Percentiles rank a stretch among this genome's conserved stretches.
Evolutionary conservation across 2,113 vertebrate species (phyloP).

Genomic region (Clarias magur): DNA sequence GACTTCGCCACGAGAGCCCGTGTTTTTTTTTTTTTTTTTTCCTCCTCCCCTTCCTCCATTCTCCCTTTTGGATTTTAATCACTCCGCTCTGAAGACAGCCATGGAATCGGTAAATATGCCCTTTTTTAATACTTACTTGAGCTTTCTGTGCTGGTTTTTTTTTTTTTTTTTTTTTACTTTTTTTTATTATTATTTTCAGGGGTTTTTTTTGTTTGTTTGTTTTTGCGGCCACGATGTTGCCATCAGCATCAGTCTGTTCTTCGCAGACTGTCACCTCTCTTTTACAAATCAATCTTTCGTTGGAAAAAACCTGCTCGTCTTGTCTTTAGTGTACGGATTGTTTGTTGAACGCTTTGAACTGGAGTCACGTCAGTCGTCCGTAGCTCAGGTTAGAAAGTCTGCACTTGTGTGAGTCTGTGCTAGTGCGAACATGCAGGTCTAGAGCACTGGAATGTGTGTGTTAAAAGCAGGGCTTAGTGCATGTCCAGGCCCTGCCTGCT

Average conservation of each 20-base stretch:
- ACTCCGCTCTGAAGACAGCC: slow-evolving; percentile 76
- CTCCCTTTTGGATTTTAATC: slow-evolving; percentile 78
- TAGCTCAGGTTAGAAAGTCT: background rate
- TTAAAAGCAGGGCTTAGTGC: slow-evolving; percentile 68
- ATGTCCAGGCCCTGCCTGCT: slow-evolving; percentile 66
- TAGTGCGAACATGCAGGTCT: slow-evolving; percentile 69
- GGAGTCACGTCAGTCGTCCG: background rate
- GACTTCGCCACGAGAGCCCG: slow-evolving; percentile 62
- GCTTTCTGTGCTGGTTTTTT: slow-evolving; percentile 8
- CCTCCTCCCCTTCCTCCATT: too few species aligned
- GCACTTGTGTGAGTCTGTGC: slow-evolving; percentile 39
- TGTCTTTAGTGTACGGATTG: background rate
- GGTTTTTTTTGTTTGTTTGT: slow-evolving; percentile 25
- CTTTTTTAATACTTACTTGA: background rate
- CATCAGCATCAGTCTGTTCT: background rate
- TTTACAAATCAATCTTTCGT: background rate
- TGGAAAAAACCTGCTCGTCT: background rate
- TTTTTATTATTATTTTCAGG: too few species aligned
- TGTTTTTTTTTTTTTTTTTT: slow-evolving; percentile 43
- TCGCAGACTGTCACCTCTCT: background rate
- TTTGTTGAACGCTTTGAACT: too few species aligned
- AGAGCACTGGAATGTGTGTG: slow-evolving; percentile 68
- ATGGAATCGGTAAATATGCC: slow-evolving; percentile 94
- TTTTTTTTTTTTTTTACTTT: background rate
- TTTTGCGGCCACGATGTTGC: background rate